These are phyloP conservation scores for Thera britannica DNA, from an alignment of 2,888 invertebrate genomes.

Conservation along the genomic window DNA sequence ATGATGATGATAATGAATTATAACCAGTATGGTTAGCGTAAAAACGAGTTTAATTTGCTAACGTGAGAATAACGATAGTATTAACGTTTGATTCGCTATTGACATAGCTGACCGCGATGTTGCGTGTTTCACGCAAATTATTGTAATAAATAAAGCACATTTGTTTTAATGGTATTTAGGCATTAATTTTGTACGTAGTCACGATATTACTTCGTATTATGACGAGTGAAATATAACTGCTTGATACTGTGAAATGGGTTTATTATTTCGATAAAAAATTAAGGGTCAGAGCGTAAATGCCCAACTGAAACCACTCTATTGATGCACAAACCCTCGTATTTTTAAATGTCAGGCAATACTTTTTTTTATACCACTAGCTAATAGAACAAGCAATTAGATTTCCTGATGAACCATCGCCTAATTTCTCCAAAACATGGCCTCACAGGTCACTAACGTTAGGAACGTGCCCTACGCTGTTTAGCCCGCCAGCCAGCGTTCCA, in stretches of 20 bases:
- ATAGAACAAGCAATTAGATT: no score
- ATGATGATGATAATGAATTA: neutral
- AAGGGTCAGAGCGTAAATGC: conserved; percentile 3
- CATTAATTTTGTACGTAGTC: conserved; percentile 49
- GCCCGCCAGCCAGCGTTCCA: no score
- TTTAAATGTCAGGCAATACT: no score
- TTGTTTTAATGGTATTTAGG: conserved; percentile 52
- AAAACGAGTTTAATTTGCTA: conserved; percentile 33
- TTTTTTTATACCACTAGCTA: no score
- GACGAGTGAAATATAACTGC: conserved; percentile 17
- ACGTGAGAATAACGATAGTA: conserved; percentile 59
- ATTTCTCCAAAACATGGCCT: no score
- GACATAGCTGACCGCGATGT: conserved; percentile 54
- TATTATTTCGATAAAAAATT: conserved; percentile 19
- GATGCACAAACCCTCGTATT: no score
- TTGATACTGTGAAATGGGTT: conserved; percentile 18
- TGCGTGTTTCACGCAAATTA: conserved; percentile 63
- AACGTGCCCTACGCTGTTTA: no score
- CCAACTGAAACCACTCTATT: no score
- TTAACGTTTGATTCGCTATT: conserved; percentile 50
- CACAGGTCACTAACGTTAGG: no score
- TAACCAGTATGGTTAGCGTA: neutral
- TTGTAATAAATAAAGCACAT: conserved; percentile 51
- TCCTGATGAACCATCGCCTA: no score
- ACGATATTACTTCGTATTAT: conserved; percentile 38